A percentile compares a stretch with the other conserved stretches of the same genome.
Conservation (phyloP, 2,113 vertebrate species). For the Geococcyx californianus region DNA sequence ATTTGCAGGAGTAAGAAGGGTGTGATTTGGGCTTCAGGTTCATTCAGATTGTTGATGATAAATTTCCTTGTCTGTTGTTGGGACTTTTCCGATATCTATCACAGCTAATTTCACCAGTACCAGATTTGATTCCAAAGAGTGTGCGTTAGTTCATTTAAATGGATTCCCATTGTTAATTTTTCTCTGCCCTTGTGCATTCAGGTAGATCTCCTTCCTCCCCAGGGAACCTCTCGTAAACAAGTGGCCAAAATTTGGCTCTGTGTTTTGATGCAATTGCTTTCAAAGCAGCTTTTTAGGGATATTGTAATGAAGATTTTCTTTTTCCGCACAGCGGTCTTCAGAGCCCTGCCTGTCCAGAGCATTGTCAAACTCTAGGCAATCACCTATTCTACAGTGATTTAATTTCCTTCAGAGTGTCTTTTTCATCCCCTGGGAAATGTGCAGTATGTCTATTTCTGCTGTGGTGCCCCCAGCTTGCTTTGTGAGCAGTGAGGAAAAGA, state of each 20-base stretch:
- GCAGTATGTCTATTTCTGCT: constrained; percentile 46
- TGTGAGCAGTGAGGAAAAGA: constrained; percentile 53
- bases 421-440: constrained; percentile 63
- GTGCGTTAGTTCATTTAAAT: not conserved
- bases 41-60: not conserved
- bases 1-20: not conserved
- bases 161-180: not conserved
- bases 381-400: constrained; percentile 66
- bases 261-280: not conserved
- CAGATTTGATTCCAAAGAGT: not conserved
- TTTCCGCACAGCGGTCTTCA: not conserved
- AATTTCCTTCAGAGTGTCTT: constrained; percentile 64
- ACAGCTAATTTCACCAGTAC: not conserved
- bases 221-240: rapidly evolving
- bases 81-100: not conserved
- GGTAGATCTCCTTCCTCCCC: not conserved
- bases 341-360: constrained; percentile 26
- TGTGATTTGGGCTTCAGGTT: not conserved
- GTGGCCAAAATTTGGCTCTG: not conserved
- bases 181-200: not conserved
- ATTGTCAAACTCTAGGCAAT: constrained; percentile 52
- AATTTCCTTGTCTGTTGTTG: not conserved
- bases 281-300: not conserved
- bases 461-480: constrained; percentile 51
- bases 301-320: constrained; percentile 48